Evolutionary conservation across 1,140 invertebrate genomes (phyloP), one percentile per base, ranked within the genome.

Genomic region (Hirudo medicinalis): DNA sequence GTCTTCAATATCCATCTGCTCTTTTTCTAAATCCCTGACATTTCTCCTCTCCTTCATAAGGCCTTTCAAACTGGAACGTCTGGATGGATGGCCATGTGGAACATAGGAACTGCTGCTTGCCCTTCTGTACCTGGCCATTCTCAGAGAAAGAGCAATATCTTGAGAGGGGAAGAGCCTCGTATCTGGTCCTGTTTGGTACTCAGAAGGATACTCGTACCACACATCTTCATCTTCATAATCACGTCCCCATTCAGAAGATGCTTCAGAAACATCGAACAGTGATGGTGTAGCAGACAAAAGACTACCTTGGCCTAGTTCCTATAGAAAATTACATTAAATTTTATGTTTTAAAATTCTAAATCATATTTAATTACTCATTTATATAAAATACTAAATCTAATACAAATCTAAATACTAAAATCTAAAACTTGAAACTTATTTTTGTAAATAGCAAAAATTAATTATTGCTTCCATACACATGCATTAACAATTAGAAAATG

Each of bases 141-240:
- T 70, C 17, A 74, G 55, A 17, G 74, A 70, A 25, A 76, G 67
- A n/a, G 66, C 60, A 60, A 72, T 69, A 69, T 76, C 75, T 19
- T 40, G 27, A 0, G 73, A 67, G 63, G 75, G 75, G n/a, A 76
- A 63, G 8, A 76, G 60, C 40, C 75, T 71, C 11, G 72, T 71
- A 17, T 75, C 75, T 29, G 73, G 68, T 32, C 73, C 73, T 22
- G 63, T 68, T 54, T 78, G 76, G 55, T 77, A 79, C 32, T 77
- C 74, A 20, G 75, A 72, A 29, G 79, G 76, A 78, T 78, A 81
- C 54, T 81, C 78, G 67, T 77, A 79, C 78, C 79, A 79, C 13
- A 78, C 76, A 66, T 81, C 78, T 43, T 80, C 76, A 71, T 81
- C 80, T 40, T 79, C 75, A 67, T 76, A 81, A 68, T 81, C 76